Conservation (phyloP, 2,888 invertebrate genomes). For the Nebria salina region DNA sequence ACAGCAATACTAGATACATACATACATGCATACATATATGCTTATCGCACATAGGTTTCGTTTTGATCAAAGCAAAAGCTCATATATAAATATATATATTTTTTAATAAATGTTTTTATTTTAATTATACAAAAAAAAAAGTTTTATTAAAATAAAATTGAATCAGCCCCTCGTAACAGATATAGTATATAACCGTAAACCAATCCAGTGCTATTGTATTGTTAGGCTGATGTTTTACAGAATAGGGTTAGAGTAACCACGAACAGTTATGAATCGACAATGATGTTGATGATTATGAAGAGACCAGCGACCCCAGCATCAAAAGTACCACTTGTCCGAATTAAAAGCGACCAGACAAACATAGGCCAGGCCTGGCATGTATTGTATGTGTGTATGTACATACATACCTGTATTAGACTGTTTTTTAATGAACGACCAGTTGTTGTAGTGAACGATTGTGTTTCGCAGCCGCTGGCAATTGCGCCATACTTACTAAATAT, state of each 20-base stretch:
- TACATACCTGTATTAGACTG: neutral
- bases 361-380: neutral
- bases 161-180: too few species aligned
- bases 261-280: conserved; percentile 26
- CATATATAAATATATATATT: too few species aligned
- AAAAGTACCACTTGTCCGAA: conserved; percentile 42
- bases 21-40: too few species aligned
- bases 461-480: conserved; percentile 14
- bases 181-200: neutral
- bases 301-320: conserved; percentile 19
- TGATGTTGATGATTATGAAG: conserved; percentile 11
- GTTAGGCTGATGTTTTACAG: neutral
- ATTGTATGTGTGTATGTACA: neutral
- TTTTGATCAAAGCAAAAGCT: too few species aligned
- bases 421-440: neutral
- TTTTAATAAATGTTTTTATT: too few species aligned
- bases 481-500: conserved; percentile 29
- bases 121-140: too few species aligned
- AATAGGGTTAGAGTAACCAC: neutral
- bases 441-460: conserved; percentile 13
- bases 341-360: conserved; percentile 26
- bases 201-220: conserved; percentile 30
- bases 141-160: too few species aligned
- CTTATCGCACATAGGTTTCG: too few species aligned
- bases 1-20: conserved; percentile 13